Conservation (phyloP, 2,888 invertebrate species). For the Dynastes grantii region DNA sequence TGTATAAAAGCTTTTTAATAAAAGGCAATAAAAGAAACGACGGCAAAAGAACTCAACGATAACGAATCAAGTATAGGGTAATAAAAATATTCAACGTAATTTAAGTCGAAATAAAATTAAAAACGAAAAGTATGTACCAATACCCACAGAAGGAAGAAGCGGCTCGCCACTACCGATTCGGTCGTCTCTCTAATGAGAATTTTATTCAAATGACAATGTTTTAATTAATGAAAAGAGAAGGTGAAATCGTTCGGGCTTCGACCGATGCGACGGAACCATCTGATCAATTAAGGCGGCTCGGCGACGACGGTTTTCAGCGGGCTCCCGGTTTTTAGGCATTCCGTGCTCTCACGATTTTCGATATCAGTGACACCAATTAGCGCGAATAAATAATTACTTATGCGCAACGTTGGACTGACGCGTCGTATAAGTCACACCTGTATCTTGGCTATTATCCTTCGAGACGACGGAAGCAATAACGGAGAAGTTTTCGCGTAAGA, state of each 20-base stretch:
- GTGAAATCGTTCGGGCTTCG: conserved; percentile 53
- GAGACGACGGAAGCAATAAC: no score
- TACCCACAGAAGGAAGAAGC: neutral
- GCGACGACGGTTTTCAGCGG: conserved; percentile 63
- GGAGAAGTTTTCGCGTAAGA: no score
- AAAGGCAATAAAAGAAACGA: no score
- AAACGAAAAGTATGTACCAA: neutral
- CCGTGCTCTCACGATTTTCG: conserved; percentile 60
- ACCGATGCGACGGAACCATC: conserved; percentile 59
- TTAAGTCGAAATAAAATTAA: conserved; percentile 33
- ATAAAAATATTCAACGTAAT: conserved; percentile 32
- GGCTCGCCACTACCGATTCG: conserved; percentile 60
- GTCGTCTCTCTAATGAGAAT: conserved; percentile 65
- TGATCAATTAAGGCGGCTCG: conserved; percentile 67
- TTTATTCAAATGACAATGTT: conserved; percentile 71
- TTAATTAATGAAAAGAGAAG: conserved; percentile 70
- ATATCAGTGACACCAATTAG: conserved; percentile 68
- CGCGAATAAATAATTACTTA: conserved; percentile 68
- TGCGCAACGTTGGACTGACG: conserved; percentile 54
- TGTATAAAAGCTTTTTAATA: no score
- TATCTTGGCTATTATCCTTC: conserved; percentile 48
- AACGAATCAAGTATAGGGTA: conserved; percentile 13
- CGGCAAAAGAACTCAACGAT: neutral
- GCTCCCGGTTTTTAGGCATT: conserved; percentile 69
- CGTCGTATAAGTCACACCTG: conserved; percentile 64